Evolutionary conservation across 1,140 invertebrate genomes (phyloP), one percentile per base, ranked within the genome.

Genomic region (Acyrthosiphon pisum): DNA sequence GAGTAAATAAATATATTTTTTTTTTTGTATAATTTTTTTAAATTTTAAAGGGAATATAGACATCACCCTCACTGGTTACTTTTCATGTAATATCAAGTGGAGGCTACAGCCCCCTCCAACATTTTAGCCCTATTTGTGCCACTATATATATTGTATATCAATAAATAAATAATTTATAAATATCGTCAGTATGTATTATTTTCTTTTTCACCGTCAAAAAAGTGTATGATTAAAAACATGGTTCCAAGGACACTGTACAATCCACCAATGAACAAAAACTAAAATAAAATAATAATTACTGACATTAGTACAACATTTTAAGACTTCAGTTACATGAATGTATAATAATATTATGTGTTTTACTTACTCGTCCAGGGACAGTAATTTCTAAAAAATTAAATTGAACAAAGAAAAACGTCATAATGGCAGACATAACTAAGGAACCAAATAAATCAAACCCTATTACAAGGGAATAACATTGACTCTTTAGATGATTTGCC

Each of bases 231-330:
- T 7, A 83, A 37, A 23, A 83, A 83, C 22, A 83, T 41, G 22
- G 22, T 83, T 83, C 81, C 81, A 0, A 83, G 35, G 23, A 83
- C 8, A 41, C 20, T 37, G 81, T 83, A 83, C 81, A 83, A 83
- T 23, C 81, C 81, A 41, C 81, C 81, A 83, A 83, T 83, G 20
- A 83, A 83, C 81, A 83, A 83, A 83, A 83, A 83, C 81, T 83
- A 37, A 83, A 83, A 83, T 18, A 83, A 22, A 83, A 26, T 83
- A 83, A 83, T 18, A 18, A 50, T 18, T 23, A 41, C 41, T 35
- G 35, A 76, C 76, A 81, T 37, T 20, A 1, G n/a, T 35, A n/a
- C 18, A 35, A 35, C 18, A 81, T 35, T 81, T 37, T 8, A 81
- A 35, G n/a, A n/a, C n/a, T n/a, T n/a, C n/a, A n/a, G 1, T 81